These are phyloP conservation scores for Trypoxylon attenuatum DNA, from an alignment of 2,888 invertebrate species.

Conservation along the genomic window DNA sequence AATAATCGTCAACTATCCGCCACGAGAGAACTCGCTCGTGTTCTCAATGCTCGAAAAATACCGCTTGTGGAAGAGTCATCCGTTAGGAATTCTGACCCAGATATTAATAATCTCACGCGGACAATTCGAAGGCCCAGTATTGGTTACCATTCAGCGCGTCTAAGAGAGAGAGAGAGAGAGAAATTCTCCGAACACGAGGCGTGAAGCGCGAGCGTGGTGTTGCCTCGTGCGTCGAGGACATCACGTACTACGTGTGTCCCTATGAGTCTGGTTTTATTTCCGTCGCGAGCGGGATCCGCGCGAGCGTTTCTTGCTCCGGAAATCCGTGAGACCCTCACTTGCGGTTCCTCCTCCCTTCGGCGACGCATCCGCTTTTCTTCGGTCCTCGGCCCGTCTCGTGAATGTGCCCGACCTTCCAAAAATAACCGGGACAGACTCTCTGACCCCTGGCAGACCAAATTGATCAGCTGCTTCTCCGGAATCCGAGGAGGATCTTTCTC, in stretches of 20 bases:
- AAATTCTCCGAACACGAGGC: neutral
- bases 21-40: no score
- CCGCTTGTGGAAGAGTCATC: no score
- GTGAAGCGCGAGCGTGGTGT: neutral
- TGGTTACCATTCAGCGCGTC: no score
- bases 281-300: constrained; percentile 34
- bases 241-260: constrained; percentile 25
- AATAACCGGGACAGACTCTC: constrained; percentile 45
- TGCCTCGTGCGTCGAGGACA: constrained; percentile 36
- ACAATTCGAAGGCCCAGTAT: no score
- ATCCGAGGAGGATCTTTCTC: constrained; percentile 13
- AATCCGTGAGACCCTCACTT: constrained; percentile 45
- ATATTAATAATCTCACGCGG: no score
- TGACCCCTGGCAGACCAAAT: constrained; percentile 22
- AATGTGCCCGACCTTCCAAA: constrained; percentile 20
- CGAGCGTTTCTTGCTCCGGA: constrained; percentile 33
- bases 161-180: no score
- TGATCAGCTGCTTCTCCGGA: constrained; percentile 46
- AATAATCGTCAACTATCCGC: no score
- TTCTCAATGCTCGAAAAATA: no score
- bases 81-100: no score
- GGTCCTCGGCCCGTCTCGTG: constrained; percentile 15
- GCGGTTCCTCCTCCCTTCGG: constrained; percentile 1
- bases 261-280: constrained; percentile 52
- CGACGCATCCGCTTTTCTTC: constrained; percentile 20